Evolutionary conservation across 64 coral and sea anemone species (phyloP).

Genomic region (Stichodactyla helianthus): DNA sequence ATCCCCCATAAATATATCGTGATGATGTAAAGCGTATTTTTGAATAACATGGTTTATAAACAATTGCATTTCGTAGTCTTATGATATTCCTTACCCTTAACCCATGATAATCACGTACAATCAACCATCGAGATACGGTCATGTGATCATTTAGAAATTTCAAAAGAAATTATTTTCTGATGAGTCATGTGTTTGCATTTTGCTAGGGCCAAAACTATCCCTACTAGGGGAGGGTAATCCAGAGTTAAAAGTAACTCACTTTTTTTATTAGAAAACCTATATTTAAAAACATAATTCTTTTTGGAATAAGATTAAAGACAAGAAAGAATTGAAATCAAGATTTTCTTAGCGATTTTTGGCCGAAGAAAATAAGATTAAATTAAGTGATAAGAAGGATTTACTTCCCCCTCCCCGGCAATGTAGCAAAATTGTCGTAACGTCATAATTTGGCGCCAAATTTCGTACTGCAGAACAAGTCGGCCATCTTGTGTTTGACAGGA

Average conservation of each 20-base stretch:
- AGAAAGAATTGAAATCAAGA: background rate
- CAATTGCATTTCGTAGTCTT: background rate
- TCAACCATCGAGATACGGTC: background rate
- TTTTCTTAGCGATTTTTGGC: background rate
- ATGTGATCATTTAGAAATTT: background rate
- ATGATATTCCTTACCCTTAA: background rate
- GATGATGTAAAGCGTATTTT: too few species aligned
- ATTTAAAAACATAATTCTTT: background rate
- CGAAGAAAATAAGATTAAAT: background rate
- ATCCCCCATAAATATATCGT: too few species aligned
- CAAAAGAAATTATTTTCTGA: background rate
- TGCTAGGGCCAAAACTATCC: background rate
- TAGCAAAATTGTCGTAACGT: background rate
- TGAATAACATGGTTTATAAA: too few species aligned
- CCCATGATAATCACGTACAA: background rate
- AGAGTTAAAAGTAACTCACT: background rate
- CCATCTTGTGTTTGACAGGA: conserved; percentile 26
- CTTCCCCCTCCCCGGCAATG: background rate
- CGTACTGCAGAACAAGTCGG: conserved; percentile 17
- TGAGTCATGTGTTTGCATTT: background rate
- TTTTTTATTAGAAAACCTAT: background rate
- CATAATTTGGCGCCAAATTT: conserved; percentile 59
- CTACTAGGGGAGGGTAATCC: background rate
- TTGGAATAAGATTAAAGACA: background rate
- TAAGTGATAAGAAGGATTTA: background rate